Conservation (phyloP, 2,888 invertebrate species). For the Tanypteryx hageni region DNA sequence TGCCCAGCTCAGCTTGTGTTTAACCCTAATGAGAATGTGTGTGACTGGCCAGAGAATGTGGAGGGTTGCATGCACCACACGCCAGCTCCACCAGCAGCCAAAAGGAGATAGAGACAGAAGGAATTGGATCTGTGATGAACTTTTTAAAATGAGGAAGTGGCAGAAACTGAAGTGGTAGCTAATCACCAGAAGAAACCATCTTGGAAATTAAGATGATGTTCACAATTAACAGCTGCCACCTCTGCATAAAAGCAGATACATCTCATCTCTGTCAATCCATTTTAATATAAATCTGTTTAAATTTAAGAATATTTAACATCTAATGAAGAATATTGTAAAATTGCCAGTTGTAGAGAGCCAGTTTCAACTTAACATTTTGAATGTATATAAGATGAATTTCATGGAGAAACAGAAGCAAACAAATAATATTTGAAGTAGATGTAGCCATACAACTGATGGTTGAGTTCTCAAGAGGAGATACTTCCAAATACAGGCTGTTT, state of each 20-base stretch:
- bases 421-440: slow-evolving; percentile 30
- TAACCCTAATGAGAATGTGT: slow-evolving; percentile 94
- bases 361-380: slow-evolving; percentile 6
- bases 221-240: background rate
- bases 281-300: slow-evolving; percentile 20
- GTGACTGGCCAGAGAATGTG: slow-evolving; percentile 97
- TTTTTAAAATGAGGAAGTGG: slow-evolving; percentile 21
- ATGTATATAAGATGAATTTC: slow-evolving; percentile 36
- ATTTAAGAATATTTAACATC: background rate
- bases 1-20: slow-evolving; percentile 95
- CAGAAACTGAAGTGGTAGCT: slow-evolving; percentile 52
- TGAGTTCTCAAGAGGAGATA: background rate
- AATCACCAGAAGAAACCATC: background rate
- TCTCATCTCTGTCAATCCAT: slow-evolving; percentile 34
- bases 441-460: background rate
- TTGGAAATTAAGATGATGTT: background rate
- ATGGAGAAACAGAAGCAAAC: background rate
- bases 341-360: slow-evolving; percentile 22
- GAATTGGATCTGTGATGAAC: slow-evolving; percentile 49
- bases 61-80: slow-evolving; percentile 88
- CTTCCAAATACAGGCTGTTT: background rate
- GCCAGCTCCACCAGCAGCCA: slow-evolving; percentile 79
- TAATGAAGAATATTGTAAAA: background rate
- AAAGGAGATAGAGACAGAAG: slow-evolving; percentile 58
- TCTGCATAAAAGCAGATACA: background rate